Evolutionary conservation across 2,888 invertebrate genomes (phyloP).

Genomic region (Coecobrya sp.): DNA sequence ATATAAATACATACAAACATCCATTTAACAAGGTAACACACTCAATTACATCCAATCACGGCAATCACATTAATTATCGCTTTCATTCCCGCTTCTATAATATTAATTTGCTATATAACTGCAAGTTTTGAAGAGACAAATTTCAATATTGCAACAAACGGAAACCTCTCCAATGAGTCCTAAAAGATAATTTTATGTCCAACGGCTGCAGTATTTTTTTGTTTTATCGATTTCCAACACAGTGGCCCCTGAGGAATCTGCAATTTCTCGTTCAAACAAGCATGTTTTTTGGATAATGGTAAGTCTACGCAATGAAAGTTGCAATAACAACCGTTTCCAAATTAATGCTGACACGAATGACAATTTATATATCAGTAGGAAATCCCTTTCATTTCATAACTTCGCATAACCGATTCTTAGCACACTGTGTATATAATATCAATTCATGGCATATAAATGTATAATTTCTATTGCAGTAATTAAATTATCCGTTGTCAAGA

Average conservation of each 20-base stretch:
- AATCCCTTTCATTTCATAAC: no score
- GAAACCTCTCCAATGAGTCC: neutral
- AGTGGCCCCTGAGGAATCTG: constrained; percentile 68
- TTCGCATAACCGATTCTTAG: no score
- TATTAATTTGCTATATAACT: no score
- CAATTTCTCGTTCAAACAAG: neutral
- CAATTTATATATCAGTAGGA: no score
- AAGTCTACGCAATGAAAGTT: neutral
- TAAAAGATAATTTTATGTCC: no score
- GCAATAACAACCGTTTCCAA: neutral
- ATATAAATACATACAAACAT: neutral
- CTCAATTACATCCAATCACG: neutral
- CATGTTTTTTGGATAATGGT: neutral
- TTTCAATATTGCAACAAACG: neutral
- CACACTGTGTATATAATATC: constrained; percentile 27
- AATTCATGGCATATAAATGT: constrained; percentile 56
- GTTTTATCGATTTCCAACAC: neutral
- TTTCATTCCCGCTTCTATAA: neutral
- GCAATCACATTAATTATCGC: neutral
- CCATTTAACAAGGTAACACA: neutral
- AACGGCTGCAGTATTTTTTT: neutral
- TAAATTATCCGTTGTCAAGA: neutral
- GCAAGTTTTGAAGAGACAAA: neutral
- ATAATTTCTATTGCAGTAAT: neutral
- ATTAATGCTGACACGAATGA: no score